Conservation (phyloP, 2,888 invertebrate species). For the Cryptus armator region DNA sequence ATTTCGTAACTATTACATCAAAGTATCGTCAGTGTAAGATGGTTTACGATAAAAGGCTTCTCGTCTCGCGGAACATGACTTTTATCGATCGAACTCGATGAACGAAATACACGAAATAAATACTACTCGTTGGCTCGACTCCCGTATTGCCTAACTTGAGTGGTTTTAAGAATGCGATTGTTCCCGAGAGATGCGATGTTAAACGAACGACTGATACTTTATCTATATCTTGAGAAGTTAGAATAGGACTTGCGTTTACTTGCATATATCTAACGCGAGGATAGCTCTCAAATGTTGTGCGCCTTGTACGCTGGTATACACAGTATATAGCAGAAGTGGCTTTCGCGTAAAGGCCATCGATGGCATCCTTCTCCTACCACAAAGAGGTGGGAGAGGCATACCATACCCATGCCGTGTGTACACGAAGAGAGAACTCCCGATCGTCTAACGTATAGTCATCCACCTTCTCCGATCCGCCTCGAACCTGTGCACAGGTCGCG, state of each 20-base stretch:
- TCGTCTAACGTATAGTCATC: constrained; percentile 54
- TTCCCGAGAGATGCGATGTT: constrained; percentile 12
- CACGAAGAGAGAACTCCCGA: constrained; percentile 16
- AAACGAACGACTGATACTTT: constrained; percentile 29
- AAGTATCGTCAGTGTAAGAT: neutral
- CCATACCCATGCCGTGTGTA: constrained; percentile 22
- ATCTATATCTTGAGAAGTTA: constrained; percentile 26
- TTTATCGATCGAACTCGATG: neutral
- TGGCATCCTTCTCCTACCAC: constrained; percentile 66
- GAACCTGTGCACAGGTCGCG: constrained; percentile 68
- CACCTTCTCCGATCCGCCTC: constrained; percentile 64
- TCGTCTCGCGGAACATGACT: neutral
- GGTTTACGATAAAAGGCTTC: neutral
- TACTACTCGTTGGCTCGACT: neutral
- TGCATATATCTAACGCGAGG: constrained; percentile 14
- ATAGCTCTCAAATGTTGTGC: neutral
- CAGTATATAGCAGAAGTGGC: constrained; percentile 43
- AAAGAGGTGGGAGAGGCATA: constrained; percentile 47
- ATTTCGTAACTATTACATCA: neutral
- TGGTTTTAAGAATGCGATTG: constrained; percentile 23
- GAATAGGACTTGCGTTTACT: neutral
- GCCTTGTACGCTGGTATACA: constrained; percentile 3
- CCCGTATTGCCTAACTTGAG: neutral
- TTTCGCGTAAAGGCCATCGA: constrained; percentile 70
- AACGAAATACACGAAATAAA: neutral